Evolutionary conservation across 2,113 vertebrate species (phyloP), one percentile per base, ranked within the genome.

Genomic region (Chinchilla lanigera): DNA sequence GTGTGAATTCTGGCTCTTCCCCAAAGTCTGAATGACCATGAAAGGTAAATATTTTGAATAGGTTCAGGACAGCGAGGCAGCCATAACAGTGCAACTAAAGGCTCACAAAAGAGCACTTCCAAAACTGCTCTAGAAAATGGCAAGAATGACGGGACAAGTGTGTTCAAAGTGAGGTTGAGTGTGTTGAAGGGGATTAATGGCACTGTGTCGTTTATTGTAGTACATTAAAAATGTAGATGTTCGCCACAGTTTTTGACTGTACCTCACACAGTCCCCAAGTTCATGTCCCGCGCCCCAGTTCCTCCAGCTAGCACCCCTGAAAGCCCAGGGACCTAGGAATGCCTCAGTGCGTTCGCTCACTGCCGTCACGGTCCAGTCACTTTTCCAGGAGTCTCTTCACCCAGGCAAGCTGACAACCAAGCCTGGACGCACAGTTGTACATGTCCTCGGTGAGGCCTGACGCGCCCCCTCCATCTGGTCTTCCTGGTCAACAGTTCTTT

Each of bases 391-490:
- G 11, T 75, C 41, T 47, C 41, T 44, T 14, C 7, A 47, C 4
- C 73, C 11, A 28, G 73, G 28, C 41, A 71, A 22, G 20, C 12
- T 38, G n/a, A 11, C 67, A 71, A 38, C 19, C n/a, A 44, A 75
- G 38, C 26, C 24, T 44, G 24, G 26, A 4, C 1, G 22, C 38
- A 28, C 41, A 28, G n/a, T 5, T 65, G 4, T 26, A 24, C 7
- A 6, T 3, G 11, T 65, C 67, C 58, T 75, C 28, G 24, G 12
- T 2, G 9, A 52, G 8, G 41, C 3, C 9, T 4, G 3, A 10
- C 30, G 30, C 0, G 1, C 61, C 58, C 26, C 44, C 22, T 22
- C 26, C 17, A 4, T 26, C 8, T n/a, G 7, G 9, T 11, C 65
- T 83, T 44, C 50, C 41, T 4, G 19, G 11, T 24, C 11, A 1